Evolutionary conservation across 2,113 vertebrate species (phyloP).

Genomic region (Benitochromis conjunctus): DNA sequence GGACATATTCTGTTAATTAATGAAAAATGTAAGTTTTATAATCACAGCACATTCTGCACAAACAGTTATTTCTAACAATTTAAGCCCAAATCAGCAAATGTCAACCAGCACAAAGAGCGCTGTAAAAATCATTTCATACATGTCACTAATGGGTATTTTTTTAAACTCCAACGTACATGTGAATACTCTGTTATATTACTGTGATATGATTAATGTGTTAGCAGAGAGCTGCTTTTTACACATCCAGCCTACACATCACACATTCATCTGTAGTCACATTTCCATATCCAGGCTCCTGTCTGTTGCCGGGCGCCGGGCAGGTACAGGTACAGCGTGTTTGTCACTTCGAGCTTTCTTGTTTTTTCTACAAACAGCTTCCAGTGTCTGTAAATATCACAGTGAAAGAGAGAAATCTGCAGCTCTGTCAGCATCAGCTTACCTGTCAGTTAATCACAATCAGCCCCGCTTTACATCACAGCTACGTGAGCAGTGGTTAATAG

Average conservation of each 20-base stretch:
- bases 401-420: background rate
- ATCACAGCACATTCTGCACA: background rate
- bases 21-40: background rate
- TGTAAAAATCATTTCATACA: no score
- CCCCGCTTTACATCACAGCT: background rate
- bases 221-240: background rate
- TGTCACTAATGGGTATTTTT: no score
- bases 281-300: background rate
- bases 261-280: background rate
- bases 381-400: background rate
- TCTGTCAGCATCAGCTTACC: background rate
- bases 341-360: background rate
- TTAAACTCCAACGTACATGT: background rate
- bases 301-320: background rate
- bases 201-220: background rate
- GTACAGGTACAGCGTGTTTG: background rate
- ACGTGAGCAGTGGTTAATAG: background rate
- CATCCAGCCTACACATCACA: background rate
- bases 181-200: background rate
- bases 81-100: background rate
- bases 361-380: background rate
- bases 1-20: background rate
- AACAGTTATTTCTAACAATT: accelerated
- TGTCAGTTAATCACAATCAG: background rate
- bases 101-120: no score